phyloP scores from a whole-genome alignment of 2,113 vertebrate species.

The Azemiops feae region DNA sequence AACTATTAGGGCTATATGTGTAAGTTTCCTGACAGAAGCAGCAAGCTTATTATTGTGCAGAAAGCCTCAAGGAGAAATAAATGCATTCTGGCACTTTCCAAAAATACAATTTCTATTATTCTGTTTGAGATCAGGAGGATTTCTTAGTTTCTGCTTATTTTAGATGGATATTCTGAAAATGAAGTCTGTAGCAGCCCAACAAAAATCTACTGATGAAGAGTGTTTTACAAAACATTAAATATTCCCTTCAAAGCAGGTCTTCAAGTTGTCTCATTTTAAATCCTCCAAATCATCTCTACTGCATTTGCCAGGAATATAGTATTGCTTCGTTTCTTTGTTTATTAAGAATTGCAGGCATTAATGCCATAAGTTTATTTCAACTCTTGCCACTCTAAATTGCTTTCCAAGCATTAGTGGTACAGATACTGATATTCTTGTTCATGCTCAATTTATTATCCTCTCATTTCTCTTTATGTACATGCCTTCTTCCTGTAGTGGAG shows the following conservation, averaged over 20 bases:
- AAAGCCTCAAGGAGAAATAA: background rate
- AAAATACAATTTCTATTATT: conserved; percentile 12
- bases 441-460: background rate
- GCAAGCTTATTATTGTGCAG: background rate
- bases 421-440: background rate
- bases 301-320: background rate
- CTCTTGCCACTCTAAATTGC: background rate
- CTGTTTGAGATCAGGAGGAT: background rate
- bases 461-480: background rate
- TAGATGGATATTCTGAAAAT: conserved; percentile 24
- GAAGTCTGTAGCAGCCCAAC: background rate
- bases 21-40: conserved; percentile 12
- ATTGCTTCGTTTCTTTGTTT: background rate
- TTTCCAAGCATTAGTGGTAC: background rate
- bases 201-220: conserved; percentile 11
- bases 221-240: conserved; percentile 36
- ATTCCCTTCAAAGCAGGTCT: conserved; percentile 17
- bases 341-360: background rate
- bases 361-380: background rate
- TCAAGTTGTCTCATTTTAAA: conserved; percentile 26
- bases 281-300: background rate
- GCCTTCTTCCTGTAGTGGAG: background rate
- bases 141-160: conserved; percentile 5
- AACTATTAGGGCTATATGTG: background rate
- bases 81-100: background rate